phyloP scores from a whole-genome alignment of 2,888 invertebrate species.

The Acronicta psi region DNA sequence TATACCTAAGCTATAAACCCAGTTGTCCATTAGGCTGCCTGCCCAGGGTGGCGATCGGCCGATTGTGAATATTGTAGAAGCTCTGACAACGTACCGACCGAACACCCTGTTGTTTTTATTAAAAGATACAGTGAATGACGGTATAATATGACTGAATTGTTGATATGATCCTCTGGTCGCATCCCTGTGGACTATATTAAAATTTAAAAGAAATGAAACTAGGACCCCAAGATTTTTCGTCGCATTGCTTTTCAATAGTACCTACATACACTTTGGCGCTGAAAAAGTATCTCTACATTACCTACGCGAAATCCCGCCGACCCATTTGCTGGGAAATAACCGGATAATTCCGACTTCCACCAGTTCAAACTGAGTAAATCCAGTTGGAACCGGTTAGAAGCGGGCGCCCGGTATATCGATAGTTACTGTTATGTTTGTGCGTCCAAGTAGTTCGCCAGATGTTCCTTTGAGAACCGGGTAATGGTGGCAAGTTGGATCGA shows the following conservation, averaged over 20 bases:
- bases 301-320: constrained; percentile 39
- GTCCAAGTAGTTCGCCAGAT: constrained; percentile 47
- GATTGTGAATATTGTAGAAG: no score
- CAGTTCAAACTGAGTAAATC: constrained; percentile 47
- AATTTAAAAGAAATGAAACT: constrained; percentile 10
- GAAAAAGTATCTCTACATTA: constrained; percentile 38
- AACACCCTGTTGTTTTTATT: no score
- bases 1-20: no score
- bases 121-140: no score
- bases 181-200: constrained; percentile 5
- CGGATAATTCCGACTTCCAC: constrained; percentile 42
- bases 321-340: constrained; percentile 47
- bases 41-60: no score
- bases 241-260: constrained; percentile 29
- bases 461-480: constrained; percentile 40
- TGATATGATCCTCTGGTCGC: no score
- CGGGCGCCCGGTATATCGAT: constrained; percentile 35
- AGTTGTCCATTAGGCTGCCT: no score
- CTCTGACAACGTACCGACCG: no score
- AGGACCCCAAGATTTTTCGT: constrained; percentile 1
- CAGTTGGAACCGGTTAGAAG: constrained; percentile 30
- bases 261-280: constrained; percentile 12
- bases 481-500: constrained; percentile 44
- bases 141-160: no score
- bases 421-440: constrained; percentile 50